phyloP scores from a whole-genome alignment of 2,797 vertebrate species.

The Carapus acus region DNA sequence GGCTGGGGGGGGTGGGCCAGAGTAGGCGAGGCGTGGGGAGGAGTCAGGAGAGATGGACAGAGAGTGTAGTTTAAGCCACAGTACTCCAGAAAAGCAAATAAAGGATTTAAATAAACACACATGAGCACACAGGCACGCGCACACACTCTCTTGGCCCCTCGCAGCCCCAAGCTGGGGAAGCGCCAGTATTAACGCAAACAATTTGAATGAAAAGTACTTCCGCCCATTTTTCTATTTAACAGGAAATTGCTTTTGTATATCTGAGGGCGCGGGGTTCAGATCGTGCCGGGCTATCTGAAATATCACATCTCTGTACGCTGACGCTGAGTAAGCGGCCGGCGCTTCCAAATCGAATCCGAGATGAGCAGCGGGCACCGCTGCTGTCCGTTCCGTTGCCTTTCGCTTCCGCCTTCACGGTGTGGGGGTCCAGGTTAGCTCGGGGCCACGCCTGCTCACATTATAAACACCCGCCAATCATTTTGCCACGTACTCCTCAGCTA shows the following conservation, averaged over 20 bases:
- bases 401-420: constrained; percentile 32
- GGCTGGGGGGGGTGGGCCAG: too few relatives aligned
- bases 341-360: constrained; percentile 4
- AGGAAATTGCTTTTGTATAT: constrained; percentile 27
- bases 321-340: constrained; percentile 15
- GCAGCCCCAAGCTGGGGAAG: neutral
- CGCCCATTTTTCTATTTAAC: constrained; percentile 13
- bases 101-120: constrained; percentile 16
- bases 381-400: constrained; percentile 19
- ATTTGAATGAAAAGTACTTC: constrained; percentile 11
- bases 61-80: too few relatives aligned
- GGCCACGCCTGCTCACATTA: constrained; percentile 46
- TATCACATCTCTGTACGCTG: constrained; percentile 10
- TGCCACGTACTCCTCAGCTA: constrained; percentile 33
- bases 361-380: constrained; percentile 36
- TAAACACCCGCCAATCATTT: constrained; percentile 43
- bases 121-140: too few relatives aligned
- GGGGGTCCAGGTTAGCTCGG: constrained; percentile 37
- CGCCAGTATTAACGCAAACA: constrained; percentile 9
- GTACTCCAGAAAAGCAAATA: constrained; percentile 10
- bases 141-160: neutral
- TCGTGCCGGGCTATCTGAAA: constrained; percentile 28
- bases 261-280: constrained; percentile 44
- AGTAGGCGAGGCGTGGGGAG: constrained; percentile 12
- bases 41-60: too few relatives aligned